Percentiles rank a stretch among this genome's conserved stretches.
These are phyloP conservation scores for Caenorhabditis latens DNA, from an alignment of 1,140 invertebrate species.

Conservation along the genomic window DNA sequence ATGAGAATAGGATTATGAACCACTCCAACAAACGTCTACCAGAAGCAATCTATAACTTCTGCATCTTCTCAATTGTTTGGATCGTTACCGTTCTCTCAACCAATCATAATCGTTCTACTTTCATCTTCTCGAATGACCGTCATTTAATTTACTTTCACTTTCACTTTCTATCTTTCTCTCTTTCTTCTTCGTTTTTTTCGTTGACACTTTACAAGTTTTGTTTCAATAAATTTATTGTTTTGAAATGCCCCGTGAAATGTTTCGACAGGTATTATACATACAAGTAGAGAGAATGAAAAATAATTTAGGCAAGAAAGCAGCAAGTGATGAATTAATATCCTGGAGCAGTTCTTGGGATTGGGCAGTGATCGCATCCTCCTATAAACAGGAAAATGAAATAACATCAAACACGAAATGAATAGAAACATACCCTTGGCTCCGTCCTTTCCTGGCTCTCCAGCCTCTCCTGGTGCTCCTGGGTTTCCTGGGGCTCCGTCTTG, in stretches of 20 bases:
- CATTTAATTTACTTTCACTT: not conserved
- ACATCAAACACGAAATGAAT: not conserved
- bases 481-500: slow-evolving; percentile 59
- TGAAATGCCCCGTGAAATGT: slow-evolving; percentile 38
- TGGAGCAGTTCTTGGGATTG: slow-evolving; percentile 64
- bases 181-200: not conserved
- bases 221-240: slow-evolving; percentile 56
- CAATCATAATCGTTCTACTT: slow-evolving; percentile 17
- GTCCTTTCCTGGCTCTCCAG: slow-evolving; percentile 63
- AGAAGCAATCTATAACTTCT: not conserved
- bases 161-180: not conserved
- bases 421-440: slow-evolving; percentile 57
- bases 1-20: no score
- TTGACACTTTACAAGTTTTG: not conserved
- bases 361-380: slow-evolving; percentile 68
- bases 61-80: not conserved
- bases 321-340: slow-evolving; percentile 61
- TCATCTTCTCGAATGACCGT: not conserved
- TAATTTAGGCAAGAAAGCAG: slow-evolving; percentile 43
- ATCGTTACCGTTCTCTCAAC: not conserved
- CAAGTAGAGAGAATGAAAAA: slow-evolving; percentile 46
- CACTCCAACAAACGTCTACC: no score
- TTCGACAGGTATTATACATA: slow-evolving; percentile 48
- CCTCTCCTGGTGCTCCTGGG: slow-evolving; percentile 60
- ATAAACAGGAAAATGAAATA: not conserved